A percentile compares a stretch with the other conserved stretches of the same genome.
These are phyloP conservation scores for Thamnaconus septentrionalis DNA, from an alignment of 2,113 vertebrate genomes.

Conservation along the genomic window DNA sequence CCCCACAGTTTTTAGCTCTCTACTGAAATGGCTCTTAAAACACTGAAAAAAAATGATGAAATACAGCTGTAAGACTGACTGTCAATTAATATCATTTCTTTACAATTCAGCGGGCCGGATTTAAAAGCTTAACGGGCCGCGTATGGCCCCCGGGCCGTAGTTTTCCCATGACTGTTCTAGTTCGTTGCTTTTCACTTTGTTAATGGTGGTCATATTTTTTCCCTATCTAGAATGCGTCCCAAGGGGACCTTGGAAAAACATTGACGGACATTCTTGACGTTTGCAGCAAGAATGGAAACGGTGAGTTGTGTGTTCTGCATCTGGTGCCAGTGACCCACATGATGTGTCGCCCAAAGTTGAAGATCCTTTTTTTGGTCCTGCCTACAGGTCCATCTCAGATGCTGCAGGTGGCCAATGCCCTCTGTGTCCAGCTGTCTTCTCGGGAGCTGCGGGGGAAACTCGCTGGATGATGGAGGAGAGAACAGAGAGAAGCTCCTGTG, in stretches of 20 bases:
- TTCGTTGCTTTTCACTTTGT: neutral
- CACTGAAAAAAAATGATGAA: no score
- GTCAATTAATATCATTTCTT: no score
- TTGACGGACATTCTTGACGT: slow-evolving; percentile 67
- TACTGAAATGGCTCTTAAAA: no score
- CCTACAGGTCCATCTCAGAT: slow-evolving; percentile 47
- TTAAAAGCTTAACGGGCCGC: no score
- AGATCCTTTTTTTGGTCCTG: neutral
- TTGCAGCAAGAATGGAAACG: slow-evolving; percentile 51
- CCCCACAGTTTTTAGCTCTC: no score
- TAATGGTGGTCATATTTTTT: neutral
- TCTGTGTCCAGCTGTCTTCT: slow-evolving; percentile 57
- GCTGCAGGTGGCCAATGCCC: slow-evolving; percentile 61
- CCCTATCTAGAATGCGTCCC: slow-evolving; percentile 59
- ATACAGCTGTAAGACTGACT: no score
- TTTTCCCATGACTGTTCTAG: no score
- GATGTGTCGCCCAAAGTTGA: neutral
- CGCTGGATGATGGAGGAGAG: slow-evolving; percentile 12
- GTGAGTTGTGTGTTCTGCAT: slow-evolving; percentile 26
- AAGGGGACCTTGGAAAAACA: slow-evolving; percentile 60
- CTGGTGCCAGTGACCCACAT: neutral
- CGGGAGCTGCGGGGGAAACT: slow-evolving; percentile 40
- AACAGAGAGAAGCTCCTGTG: slow-evolving; percentile 22
- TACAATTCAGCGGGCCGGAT: no score
- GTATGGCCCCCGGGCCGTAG: no score